These are phyloP conservation scores for Hippopotamyrus pictus DNA, from an alignment of 2,797 vertebrate species.

Conservation along the genomic window DNA sequence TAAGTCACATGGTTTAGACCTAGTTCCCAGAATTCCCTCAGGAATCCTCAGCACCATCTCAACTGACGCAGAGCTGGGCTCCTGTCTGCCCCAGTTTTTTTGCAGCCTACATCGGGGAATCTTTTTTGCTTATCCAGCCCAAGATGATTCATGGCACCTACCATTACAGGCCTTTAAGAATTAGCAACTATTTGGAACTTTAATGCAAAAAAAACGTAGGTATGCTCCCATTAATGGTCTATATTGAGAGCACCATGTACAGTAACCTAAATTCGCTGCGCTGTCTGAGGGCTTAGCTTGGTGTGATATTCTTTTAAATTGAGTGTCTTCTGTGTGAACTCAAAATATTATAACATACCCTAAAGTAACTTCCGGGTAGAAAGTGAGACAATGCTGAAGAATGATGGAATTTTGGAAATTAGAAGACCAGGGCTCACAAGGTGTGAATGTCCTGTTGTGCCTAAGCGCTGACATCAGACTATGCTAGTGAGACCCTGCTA, in stretches of 20 bases:
- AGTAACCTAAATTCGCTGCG: not conserved
- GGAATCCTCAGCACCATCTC: not conserved
- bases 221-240: not conserved
- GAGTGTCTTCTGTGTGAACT: not conserved
- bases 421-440: not conserved
- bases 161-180: not conserved
- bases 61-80: not conserved
- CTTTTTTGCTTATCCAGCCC: not conserved
- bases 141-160: not conserved
- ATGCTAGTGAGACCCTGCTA: not conserved
- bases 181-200: not conserved
- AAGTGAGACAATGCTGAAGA: not conserved
- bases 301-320: not conserved
- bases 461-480: not conserved
- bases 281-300: not conserved
- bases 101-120: not conserved
- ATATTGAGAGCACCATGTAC: not conserved
- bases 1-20: not conserved
- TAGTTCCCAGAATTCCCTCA: constrained; percentile 19
- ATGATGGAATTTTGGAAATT: not conserved
- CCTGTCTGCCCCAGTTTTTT: constrained; percentile 4
- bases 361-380: not conserved
- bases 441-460: not conserved
- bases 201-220: not conserved
- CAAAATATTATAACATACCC: not conserved